Percentiles rank a stretch among this genome's conserved stretches.
Evolutionary conservation across 2,888 invertebrate species (phyloP).

Genomic region (Platycnemis pennipes): DNA sequence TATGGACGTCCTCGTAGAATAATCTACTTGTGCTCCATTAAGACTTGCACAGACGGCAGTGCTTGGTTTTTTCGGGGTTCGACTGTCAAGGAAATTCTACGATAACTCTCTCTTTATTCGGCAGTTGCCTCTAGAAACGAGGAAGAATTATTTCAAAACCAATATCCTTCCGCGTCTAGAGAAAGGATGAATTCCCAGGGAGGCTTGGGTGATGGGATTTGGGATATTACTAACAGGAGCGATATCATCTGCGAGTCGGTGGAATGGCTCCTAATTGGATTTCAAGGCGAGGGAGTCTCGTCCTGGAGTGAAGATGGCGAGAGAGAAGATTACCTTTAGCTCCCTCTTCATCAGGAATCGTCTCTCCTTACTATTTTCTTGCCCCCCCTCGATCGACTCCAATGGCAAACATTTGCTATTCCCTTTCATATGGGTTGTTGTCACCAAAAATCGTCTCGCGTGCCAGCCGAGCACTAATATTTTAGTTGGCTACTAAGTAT

Average conservation of each 20-base stretch:
- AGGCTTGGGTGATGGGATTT: neutral
- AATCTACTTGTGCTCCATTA: too few relatives aligned
- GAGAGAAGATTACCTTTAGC: constrained; percentile 39
- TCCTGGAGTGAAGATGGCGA: neutral
- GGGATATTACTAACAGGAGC: neutral
- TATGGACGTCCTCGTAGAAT: too few relatives aligned
- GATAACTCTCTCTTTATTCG: too few relatives aligned
- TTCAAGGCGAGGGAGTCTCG: neutral
- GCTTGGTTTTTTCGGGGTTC: too few relatives aligned
- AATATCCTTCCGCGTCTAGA: neutral
- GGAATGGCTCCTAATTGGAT: constrained; percentile 51
- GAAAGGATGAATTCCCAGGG: neutral
- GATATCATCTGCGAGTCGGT: neutral
- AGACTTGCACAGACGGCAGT: too few relatives aligned
- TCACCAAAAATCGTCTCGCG: too few relatives aligned
- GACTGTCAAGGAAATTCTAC: too few relatives aligned
- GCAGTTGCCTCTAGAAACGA: too few relatives aligned
- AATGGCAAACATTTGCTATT: too few relatives aligned
- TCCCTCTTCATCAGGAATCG: neutral
- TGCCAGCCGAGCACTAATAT: too few relatives aligned
- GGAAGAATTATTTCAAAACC: neutral
- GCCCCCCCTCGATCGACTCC: neutral
- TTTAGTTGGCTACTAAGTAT: too few relatives aligned
- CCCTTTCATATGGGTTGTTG: too few relatives aligned
- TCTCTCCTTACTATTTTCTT: neutral